These are phyloP conservation scores for Perithous albicinctus DNA, from an alignment of 2,888 invertebrate species.

Conservation along the genomic window DNA sequence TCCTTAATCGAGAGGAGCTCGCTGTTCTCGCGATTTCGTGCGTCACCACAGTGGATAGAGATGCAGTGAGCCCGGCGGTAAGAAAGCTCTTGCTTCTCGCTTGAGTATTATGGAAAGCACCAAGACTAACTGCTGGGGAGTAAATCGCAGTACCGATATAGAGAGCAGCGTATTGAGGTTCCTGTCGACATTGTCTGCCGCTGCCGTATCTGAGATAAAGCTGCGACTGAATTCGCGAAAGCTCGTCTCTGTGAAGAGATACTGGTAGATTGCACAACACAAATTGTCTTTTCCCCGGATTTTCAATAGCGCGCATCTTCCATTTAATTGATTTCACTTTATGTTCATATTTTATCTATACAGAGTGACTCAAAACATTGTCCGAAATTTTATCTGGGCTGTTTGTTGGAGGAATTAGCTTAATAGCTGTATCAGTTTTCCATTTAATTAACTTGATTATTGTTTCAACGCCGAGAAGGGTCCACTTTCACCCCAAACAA, in stretches of 20 bases:
- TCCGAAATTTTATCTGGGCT: not conserved
- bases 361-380: not conserved
- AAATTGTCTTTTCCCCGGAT: not conserved
- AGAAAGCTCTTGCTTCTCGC: not conserved
- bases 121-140: conserved; percentile 11
- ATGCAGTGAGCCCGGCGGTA: not conserved
- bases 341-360: not conserved
- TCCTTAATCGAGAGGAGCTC: conserved; percentile 50
- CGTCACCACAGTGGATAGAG: not conserved
- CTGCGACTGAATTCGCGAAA: conserved; percentile 9
- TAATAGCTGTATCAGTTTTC: not conserved
- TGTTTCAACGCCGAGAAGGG: too few species aligned
- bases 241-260: not conserved
- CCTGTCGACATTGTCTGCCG: conserved; percentile 12
- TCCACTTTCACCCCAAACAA: too few species aligned
- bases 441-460: not conserved
- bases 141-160: not conserved
- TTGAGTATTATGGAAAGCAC: conserved; percentile 38
- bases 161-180: conserved; percentile 8
- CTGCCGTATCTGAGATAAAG: not conserved
- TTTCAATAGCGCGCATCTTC: not conserved
- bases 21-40: conserved; percentile 35
- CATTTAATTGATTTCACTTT: not conserved
- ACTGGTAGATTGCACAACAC: not conserved
- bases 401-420: not conserved